A percentile compares a stretch with the other conserved stretches of the same genome.
phyloP scores from a whole-genome alignment of 2,888 invertebrate genomes.

The Agrotis clavis region DNA sequence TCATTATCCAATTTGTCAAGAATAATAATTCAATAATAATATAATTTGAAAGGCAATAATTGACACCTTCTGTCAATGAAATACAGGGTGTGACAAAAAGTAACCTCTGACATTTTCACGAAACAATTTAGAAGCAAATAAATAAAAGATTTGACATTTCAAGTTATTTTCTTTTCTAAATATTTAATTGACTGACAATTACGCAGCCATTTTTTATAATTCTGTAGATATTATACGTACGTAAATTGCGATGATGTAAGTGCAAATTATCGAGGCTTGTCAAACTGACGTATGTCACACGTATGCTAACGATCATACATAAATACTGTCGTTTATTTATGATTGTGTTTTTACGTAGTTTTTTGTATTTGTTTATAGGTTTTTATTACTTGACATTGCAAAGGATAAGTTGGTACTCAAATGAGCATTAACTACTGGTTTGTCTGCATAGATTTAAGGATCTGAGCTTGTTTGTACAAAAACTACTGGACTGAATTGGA shows the following conservation, averaged over 20 bases:
- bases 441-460: background rate
- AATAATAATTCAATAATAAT: constrained; percentile 1
- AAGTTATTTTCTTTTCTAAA: background rate
- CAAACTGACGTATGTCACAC: constrained; percentile 22
- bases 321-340: constrained; percentile 22
- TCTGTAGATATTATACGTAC: constrained; percentile 10
- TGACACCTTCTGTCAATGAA: constrained; percentile 14
- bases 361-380: background rate
- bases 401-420: background rate
- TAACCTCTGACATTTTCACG: background rate
- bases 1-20: constrained; percentile 16
- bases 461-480: no score
- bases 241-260: constrained; percentile 49
- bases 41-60: background rate
- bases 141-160: constrained; percentile 2
- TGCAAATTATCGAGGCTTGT: constrained; percentile 33
- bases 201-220: constrained; percentile 16
- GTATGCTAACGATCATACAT: constrained; percentile 30
- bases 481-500: no score
- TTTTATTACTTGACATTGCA: background rate
- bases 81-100: background rate
- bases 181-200: constrained; percentile 3
- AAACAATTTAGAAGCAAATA: background rate
- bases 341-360: constrained; percentile 1
- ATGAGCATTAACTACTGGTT: background rate